phyloP scores from a whole-genome alignment of 2,888 invertebrate genomes.

The Teinopalpus imperialis region DNA sequence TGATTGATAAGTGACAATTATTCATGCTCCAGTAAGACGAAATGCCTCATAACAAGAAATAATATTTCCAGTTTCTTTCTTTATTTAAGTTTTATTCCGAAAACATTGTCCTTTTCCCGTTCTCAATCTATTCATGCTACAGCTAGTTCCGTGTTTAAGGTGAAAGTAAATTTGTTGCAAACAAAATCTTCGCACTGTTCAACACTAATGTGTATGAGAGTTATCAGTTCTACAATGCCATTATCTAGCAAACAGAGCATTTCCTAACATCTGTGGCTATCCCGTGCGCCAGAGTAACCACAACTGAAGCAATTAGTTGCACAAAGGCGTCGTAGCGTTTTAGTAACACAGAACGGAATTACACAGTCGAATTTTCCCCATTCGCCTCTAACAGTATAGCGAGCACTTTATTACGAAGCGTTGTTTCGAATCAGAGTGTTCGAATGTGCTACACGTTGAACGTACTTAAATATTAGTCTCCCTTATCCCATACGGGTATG shows the following conservation, averaged over 20 bases:
- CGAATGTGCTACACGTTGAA: constrained; percentile 6
- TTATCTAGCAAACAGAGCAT: constrained; percentile 20
- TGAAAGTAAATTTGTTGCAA: too few relatives aligned
- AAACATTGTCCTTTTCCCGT: too few relatives aligned
- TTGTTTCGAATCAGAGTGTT: constrained; percentile 13
- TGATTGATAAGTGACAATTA: too few relatives aligned
- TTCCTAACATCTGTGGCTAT: constrained; percentile 6
- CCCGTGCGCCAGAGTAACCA: constrained; percentile 20
- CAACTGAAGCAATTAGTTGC: constrained; percentile 19
- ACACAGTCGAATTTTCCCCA: constrained; percentile 16
- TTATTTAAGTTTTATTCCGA: too few relatives aligned
- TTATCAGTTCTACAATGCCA: constrained; percentile 10
- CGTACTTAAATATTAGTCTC: constrained; percentile 4
- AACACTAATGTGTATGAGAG: constrained; percentile 4
- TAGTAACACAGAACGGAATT: constrained; percentile 22
- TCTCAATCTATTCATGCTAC: too few relatives aligned
- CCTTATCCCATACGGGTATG: not conserved
- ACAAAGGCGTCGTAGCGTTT: constrained; percentile 24
- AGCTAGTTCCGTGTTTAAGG: too few relatives aligned
- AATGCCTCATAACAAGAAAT: too few relatives aligned
- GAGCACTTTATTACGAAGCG: constrained; percentile 16
- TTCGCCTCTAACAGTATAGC: constrained; percentile 2
- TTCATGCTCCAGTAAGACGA: too few relatives aligned
- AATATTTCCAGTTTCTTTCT: too few relatives aligned
- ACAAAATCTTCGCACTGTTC: too few relatives aligned